Conservation (phyloP, 1,140 invertebrate species). For the Elymnias hypermnestra region DNA sequence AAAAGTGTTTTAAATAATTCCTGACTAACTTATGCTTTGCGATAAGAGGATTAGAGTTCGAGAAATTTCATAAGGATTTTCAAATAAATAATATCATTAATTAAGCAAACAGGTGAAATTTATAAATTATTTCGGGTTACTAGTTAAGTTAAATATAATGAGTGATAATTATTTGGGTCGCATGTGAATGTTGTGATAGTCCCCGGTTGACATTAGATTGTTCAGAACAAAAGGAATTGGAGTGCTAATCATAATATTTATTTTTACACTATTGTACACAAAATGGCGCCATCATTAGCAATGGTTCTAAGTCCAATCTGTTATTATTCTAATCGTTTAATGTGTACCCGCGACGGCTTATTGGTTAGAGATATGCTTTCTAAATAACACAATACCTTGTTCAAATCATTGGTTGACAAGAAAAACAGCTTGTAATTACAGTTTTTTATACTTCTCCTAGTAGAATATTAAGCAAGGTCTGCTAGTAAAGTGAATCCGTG, state of each 20-base stretch:
- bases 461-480: too few relatives aligned
- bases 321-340: too few relatives aligned
- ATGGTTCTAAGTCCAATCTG: neutral
- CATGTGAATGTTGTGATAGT: slow-evolving; percentile 19
- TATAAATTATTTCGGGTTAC: slow-evolving; percentile 6
- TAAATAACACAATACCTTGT: too few relatives aligned
- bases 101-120: slow-evolving; percentile 9
- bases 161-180: slow-evolving; percentile 17
- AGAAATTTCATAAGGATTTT: neutral
- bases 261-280: slow-evolving; percentile 8
- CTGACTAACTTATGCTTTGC: too few relatives aligned
- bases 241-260: slow-evolving; percentile 1
- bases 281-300: slow-evolving; percentile 17
- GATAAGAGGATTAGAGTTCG: too few relatives aligned
- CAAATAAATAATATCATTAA: neutral
- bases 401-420: too few relatives aligned
- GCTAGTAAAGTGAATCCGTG: too few relatives aligned
- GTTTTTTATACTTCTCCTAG: too few relatives aligned
- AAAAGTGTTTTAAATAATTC: too few relatives aligned
- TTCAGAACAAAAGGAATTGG: slow-evolving; percentile 13
- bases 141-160: slow-evolving; percentile 7
- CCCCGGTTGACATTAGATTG: slow-evolving; percentile 13
- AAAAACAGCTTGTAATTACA: too few relatives aligned
- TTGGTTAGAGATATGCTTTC: too few relatives aligned
- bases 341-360: too few relatives aligned